Evolutionary conservation across 2,797 vertebrate species (phyloP).

Genomic region (Chelidonichthys spinosus): DNA sequence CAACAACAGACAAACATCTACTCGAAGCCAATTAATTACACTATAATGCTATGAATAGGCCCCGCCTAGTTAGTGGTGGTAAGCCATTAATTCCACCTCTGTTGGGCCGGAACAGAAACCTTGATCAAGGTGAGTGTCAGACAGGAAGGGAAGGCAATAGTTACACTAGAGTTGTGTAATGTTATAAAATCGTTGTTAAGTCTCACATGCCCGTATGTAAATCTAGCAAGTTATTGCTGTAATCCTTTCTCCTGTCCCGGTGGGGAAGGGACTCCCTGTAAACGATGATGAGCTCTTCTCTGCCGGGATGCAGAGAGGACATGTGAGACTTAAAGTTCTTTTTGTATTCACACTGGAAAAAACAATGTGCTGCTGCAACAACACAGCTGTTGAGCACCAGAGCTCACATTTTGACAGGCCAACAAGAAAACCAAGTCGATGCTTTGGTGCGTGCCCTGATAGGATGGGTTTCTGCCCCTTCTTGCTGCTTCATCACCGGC

Average conservation of each 20-base stretch:
- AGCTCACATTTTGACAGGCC: slow-evolving; percentile 1
- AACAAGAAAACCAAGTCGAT: slow-evolving; percentile 23
- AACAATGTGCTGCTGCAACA: neutral
- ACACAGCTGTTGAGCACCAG: slow-evolving; percentile 17
- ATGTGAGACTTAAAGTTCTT: neutral
- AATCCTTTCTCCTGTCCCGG: neutral
- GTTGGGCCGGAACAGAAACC: no score
- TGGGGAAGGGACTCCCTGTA: neutral
- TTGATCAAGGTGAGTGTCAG: no score
- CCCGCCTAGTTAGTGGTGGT: no score
- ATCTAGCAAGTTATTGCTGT: neutral
- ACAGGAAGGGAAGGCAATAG: neutral
- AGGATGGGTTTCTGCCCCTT: slow-evolving; percentile 7
- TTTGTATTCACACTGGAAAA: slow-evolving; percentile 1
- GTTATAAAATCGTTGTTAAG: neutral
- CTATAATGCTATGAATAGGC: no score
- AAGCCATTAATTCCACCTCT: no score
- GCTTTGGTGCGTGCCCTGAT: slow-evolving; percentile 3
- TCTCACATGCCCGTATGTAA: neutral
- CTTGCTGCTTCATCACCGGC: slow-evolving; percentile 22
- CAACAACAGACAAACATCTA: no score
- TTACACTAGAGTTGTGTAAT: neutral
- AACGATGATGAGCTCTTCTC: neutral
- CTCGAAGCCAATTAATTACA: no score
- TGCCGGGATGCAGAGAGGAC: no score